Evolutionary conservation across 2,113 vertebrate genomes (phyloP), one percentile per base, ranked within the genome.

Genomic region (Morone saxatilis): DNA sequence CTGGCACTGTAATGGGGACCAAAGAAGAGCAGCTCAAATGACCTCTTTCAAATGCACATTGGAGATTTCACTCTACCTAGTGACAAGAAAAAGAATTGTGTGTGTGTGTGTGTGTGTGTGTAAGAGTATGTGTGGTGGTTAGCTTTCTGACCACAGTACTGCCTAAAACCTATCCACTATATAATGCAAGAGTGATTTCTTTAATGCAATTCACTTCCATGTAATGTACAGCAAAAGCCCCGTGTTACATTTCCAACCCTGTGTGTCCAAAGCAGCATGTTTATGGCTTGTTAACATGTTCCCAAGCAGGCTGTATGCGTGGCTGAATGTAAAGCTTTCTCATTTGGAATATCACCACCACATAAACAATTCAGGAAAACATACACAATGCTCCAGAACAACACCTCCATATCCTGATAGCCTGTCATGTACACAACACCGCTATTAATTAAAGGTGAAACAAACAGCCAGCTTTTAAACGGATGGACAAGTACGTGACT

Each of bases 11-110:
- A 86, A 90, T 74, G 79, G 81, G 50, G 83, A 88, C 83, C 61
- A 54, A 84, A 84, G 84, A 66, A 54, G 86, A 91, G 84, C 63
- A 53, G 76, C 69, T 85, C 25, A 93, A 92, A 90, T 93, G 90
- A 93, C 91, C 92, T 92, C 84, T 78, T 91, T 90, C 36, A 86
- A 86, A 84, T 47, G 36, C 76, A 68, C 16, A 11, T 65, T 48
- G 73, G 59, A 83, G 38, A 76, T 82, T 84, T 67, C 43, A 56
- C 62, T 81, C 57, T 78, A 63, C 81, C 69, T 59, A 13, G 74
- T 78, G 74, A 86, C 67, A 81, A 73, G 59, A 61, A 56, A 63
- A 47, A 56, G 20, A 54, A 80, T 22, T 41, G 72, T 56, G 51
- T 36, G 36, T 53, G 50, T 56, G 59, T 71, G 31, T 20, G 41